Evolutionary conservation across 2,113 vertebrate genomes (phyloP), one percentile per base, ranked within the genome.

Genomic region (Albula goreensis): DNA sequence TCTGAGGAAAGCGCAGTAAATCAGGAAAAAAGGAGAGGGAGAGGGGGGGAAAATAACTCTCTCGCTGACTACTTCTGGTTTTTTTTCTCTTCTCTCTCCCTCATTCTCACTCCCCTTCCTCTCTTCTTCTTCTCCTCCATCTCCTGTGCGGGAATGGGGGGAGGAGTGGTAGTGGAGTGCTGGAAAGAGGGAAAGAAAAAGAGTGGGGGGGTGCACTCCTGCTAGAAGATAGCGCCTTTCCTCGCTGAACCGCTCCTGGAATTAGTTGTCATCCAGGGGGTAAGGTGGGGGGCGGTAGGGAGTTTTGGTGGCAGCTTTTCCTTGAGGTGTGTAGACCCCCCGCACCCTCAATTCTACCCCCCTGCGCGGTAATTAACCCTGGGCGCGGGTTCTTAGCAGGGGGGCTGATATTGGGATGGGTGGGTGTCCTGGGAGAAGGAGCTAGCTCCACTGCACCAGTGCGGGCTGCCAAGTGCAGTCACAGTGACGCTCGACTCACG

Each of bases 1-100:
- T 99, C 97, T 97, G 97, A 98, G 96, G 96, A 98, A 97, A 98
- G 97, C 97, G 97, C 97, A 96, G 97, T 98, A 98, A 99, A 99
- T 99, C 96, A 97, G 97, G 96, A 96, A 98, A 97, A 91, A 89
- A 86, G 89, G 91, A 89, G 80, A 53, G 74, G 25, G 53, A 63
- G 81, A 86, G 81, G 88, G 81, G 82, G 91, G 91, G 91, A 93
- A 87, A 85, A 56, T 83, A 81, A 86, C 93, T 95, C 96, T 97
- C 97, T 97, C 96, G 97, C 97, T 97, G 97, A 99, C 97, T 98
- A 97, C 91, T 95, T 93, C 89, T 92, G 77, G 87, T 90, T 93
- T 88, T 92, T 92, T 93, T 88, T 83, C 90, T 41, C 31, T 91
- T 90, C 90, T 70, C 25, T 50, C 87, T 91, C 88, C 90, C 87